Conservation (phyloP, 1,140 invertebrate species). For the Danaus melanippus region DNA sequence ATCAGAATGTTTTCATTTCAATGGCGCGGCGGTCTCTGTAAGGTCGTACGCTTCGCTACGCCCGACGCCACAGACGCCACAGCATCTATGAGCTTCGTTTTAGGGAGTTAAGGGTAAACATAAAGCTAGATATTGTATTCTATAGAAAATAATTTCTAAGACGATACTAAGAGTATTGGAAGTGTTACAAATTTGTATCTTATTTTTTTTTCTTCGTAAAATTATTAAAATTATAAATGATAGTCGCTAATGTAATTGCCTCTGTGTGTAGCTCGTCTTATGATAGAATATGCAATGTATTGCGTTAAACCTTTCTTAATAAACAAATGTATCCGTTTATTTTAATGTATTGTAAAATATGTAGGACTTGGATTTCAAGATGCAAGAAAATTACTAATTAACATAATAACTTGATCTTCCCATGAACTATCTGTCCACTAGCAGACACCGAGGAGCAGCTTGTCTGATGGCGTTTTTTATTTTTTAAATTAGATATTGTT, state of each 20-base stretch:
- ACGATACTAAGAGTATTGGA: conserved; percentile 65
- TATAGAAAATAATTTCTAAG: conserved; percentile 62
- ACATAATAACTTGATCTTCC: too few relatives aligned
- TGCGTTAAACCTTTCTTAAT: not conserved
- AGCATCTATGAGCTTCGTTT: conserved; percentile 62
- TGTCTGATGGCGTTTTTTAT: too few relatives aligned
- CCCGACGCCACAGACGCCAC: conserved; percentile 33
- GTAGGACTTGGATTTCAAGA: not conserved
- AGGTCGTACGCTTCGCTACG: conserved; percentile 42
- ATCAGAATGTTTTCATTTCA: conserved; percentile 53
- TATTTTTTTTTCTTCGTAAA: conserved; percentile 5
- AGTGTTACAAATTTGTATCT: conserved; percentile 70
- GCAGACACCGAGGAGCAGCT: too few relatives aligned
- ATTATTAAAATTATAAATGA: not conserved
- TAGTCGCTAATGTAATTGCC: conserved; percentile 22
- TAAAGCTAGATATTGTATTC: conserved; percentile 57
- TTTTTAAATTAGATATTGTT: too few relatives aligned
- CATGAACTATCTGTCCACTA: too few relatives aligned
- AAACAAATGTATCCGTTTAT: not conserved
- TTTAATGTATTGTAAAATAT: too few relatives aligned
- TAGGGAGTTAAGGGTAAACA: conserved; percentile 63
- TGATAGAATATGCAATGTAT: conserved; percentile 14
- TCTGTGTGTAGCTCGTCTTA: conserved; percentile 23
- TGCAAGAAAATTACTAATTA: too few relatives aligned
- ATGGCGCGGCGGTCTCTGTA: conserved; percentile 22